These are phyloP conservation scores for Adelosebastes latens DNA, from an alignment of 2,797 vertebrate genomes.

Conservation along the genomic window DNA sequence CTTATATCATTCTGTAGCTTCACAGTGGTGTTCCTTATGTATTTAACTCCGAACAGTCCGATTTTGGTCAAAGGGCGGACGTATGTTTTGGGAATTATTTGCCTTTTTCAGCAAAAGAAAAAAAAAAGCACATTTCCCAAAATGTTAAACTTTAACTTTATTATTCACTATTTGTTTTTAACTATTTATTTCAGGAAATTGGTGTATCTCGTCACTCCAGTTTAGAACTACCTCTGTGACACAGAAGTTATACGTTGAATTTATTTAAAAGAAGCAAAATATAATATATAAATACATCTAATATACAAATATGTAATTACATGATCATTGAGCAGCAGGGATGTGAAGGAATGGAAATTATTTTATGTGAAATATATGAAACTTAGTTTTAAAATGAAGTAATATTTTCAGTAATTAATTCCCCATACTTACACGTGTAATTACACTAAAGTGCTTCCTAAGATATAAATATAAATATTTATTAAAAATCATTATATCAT, in stretches of 20 bases:
- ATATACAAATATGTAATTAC: neutral
- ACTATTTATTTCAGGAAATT: neutral
- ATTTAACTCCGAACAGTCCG: too few relatives aligned
- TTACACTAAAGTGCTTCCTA: constrained; percentile 31
- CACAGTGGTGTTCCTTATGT: too few relatives aligned
- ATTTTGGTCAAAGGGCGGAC: too few relatives aligned
- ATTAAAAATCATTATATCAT: neutral
- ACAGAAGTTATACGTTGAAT: neutral
- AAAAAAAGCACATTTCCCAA: neutral
- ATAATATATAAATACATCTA: neutral
- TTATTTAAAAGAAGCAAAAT: neutral
- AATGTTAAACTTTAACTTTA: neutral
- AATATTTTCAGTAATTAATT: neutral
- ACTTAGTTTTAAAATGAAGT: neutral
- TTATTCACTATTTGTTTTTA: neutral
- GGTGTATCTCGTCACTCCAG: neutral
- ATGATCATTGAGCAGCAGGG: constrained; percentile 7
- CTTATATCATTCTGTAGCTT: too few relatives aligned
- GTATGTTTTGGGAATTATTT: neutral
- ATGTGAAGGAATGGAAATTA: neutral
- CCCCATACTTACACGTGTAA: neutral
- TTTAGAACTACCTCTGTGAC: constrained; percentile 55
- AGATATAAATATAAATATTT: neutral
- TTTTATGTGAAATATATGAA: neutral
- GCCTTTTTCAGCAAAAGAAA: neutral